phyloP scores from a whole-genome alignment of 64 coral and sea anemone genomes.

The Trachythela sp. region DNA sequence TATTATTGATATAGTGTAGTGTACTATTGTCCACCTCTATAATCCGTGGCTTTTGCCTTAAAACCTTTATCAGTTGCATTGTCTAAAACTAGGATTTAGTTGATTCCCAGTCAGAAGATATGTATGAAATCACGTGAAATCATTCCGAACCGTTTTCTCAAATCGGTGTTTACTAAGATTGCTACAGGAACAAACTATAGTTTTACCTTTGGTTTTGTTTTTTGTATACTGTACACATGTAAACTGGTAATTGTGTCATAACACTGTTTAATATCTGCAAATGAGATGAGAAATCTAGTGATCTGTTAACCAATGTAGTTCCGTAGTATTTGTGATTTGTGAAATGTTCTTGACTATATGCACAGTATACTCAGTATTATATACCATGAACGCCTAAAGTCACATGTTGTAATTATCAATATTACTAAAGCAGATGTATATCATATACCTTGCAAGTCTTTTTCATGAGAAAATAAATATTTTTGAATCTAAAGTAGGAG shows the following conservation, averaged over 20 bases:
- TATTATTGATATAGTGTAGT: not conserved
- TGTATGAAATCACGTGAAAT: too few relatives aligned
- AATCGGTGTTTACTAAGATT: not conserved
- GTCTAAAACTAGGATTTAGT: too few relatives aligned
- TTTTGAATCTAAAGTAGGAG: constrained; percentile 14
- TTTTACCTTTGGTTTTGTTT: not conserved
- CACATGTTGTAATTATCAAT: not conserved
- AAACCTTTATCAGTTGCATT: too few relatives aligned
- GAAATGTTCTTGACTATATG: too few relatives aligned
- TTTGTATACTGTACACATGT: constrained; percentile 15
- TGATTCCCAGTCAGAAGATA: too few relatives aligned
- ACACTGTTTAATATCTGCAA: constrained; percentile 9
- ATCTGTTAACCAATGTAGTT: too few relatives aligned
- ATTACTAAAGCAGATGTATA: not conserved
- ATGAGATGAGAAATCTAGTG: not conserved
- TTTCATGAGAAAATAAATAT: constrained; percentile 17
- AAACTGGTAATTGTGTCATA: not conserved
- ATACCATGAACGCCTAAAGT: not conserved
- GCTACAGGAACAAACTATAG: not conserved
- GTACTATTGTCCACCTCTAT: not conserved
- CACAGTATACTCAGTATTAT: too few relatives aligned
- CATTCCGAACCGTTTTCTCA: too few relatives aligned
- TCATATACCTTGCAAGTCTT: not conserved
- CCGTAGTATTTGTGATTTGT: too few relatives aligned
- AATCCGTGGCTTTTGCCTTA: too few relatives aligned